These are phyloP conservation scores for Heteractis magnifica DNA, from an alignment of 92 coral and sea anemone genomes.

Conservation along the genomic window DNA sequence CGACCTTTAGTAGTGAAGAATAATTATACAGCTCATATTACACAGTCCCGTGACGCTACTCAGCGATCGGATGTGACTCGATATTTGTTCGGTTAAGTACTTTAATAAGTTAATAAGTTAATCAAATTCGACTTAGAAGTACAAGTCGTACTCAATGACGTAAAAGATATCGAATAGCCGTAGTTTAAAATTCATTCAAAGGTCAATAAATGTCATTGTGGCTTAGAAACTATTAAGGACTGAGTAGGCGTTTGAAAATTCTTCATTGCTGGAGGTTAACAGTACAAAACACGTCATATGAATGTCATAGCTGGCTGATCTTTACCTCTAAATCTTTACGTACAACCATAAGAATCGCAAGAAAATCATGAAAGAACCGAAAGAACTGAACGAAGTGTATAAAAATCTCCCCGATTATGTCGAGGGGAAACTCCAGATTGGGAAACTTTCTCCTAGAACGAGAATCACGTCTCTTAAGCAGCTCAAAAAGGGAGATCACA, in stretches of 20 bases:
- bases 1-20: too few species aligned
- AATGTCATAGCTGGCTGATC: background rate
- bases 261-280: background rate
- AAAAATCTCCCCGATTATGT: conserved; percentile 18
- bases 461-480: conserved; percentile 68
- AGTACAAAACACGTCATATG: background rate
- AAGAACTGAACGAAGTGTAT: conserved; percentile 2
- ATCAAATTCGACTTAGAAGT: background rate
- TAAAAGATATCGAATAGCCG: background rate
- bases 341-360: background rate
- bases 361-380: conserved; percentile 13
- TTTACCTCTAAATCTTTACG: background rate
- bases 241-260: background rate
- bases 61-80: too few species aligned
- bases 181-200: background rate
- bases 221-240: conserved; percentile 10
- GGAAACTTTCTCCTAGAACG: conserved; percentile 71
- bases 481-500: conserved; percentile 77
- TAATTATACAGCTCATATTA: too few species aligned
- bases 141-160: background rate
- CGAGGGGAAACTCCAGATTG: conserved; percentile 55
- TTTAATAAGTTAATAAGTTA: too few species aligned
- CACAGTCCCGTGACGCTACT: too few species aligned
- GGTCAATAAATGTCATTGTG: conserved; percentile 24
- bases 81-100: too few species aligned